Percentiles rank a stretch among this genome's conserved stretches.
Conservation (phyloP, 2,888 invertebrate genomes). For the Drosophila affinis region DNA sequence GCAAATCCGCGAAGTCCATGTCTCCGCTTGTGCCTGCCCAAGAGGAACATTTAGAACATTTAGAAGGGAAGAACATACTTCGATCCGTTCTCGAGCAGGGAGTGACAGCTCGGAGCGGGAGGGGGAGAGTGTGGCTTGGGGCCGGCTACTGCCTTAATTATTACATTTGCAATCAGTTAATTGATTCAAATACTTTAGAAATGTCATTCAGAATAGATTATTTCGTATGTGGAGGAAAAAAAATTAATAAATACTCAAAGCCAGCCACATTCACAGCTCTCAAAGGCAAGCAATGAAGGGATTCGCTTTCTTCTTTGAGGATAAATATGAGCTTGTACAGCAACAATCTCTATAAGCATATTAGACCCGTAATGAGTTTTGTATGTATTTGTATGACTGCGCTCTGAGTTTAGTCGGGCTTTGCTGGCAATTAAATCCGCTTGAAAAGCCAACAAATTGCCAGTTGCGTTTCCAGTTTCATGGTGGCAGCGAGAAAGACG, state of each 20-base stretch:
- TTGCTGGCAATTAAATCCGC: slow-evolving; percentile 79
- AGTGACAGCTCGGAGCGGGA: slow-evolving; percentile 10
- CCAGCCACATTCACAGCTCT: no score
- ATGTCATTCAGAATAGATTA: background rate
- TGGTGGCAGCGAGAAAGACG: slow-evolving; percentile 31
- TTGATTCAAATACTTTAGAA: slow-evolving; percentile 55
- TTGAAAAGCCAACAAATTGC: slow-evolving; percentile 77
- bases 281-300: no score
- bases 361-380: slow-evolving; percentile 48
- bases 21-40: slow-evolving; percentile 50
- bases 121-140: slow-evolving; percentile 19
- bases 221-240: background rate
- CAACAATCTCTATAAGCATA: no score
- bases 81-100: background rate
- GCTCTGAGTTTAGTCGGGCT: slow-evolving; percentile 22
- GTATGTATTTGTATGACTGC: slow-evolving; percentile 16
- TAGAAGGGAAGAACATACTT: slow-evolving; percentile 42
- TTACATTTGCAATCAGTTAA: slow-evolving; percentile 71
- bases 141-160: slow-evolving; percentile 55
- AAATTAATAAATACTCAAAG: no score
- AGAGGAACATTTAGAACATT: slow-evolving; percentile 44
- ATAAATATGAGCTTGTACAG: no score
- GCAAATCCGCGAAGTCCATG: slow-evolving; percentile 18
- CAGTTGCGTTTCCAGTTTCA: slow-evolving; percentile 60
- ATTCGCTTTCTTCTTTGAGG: no score